phyloP scores from a whole-genome alignment of 1,140 invertebrate species.

The Saccostrea echinata region DNA sequence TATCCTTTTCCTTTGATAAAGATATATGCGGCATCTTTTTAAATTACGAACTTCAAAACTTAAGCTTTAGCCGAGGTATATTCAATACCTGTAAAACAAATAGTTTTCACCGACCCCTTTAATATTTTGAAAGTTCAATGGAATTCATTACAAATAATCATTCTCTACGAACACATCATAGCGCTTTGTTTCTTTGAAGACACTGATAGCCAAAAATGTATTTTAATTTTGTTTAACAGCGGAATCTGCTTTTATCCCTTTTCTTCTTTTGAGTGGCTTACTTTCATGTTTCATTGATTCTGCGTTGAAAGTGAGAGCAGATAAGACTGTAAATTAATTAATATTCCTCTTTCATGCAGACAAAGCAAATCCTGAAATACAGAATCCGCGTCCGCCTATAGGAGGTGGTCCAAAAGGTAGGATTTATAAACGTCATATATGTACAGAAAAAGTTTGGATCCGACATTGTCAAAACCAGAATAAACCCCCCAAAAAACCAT shows the following conservation, averaged over 20 bases:
- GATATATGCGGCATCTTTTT: conserved; percentile 18
- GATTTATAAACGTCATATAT: not conserved
- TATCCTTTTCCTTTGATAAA: conserved; percentile 19
- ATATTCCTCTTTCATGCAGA: conserved; percentile 8
- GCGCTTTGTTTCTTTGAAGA: not conserved
- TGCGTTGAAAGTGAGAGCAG: conserved; percentile 16
- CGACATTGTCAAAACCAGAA: not conserved
- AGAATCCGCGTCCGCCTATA: not conserved
- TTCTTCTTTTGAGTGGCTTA: conserved; percentile 1
- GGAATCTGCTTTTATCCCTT: conserved; percentile 28
- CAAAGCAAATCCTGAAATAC: not conserved
- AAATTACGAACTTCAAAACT: conserved; percentile 22
- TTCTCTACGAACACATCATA: conserved; percentile 8
- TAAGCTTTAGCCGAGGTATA: conserved; percentile 6
- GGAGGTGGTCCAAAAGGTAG: not conserved
- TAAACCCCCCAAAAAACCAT: too few species aligned
- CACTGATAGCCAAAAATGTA: not conserved
- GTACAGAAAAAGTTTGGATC: not conserved
- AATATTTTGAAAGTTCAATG: conserved; percentile 26
- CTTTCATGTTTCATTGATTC: conserved; percentile 22
- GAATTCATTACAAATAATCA: conserved; percentile 22
- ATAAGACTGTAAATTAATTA: conserved; percentile 30
- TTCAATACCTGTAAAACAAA: conserved; percentile 33
- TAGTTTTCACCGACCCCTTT: conserved; percentile 18
- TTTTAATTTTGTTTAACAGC: conserved; percentile 25